Evolutionary conservation across 2,113 vertebrate species (phyloP).

Genomic region (Talpa occidentalis): DNA sequence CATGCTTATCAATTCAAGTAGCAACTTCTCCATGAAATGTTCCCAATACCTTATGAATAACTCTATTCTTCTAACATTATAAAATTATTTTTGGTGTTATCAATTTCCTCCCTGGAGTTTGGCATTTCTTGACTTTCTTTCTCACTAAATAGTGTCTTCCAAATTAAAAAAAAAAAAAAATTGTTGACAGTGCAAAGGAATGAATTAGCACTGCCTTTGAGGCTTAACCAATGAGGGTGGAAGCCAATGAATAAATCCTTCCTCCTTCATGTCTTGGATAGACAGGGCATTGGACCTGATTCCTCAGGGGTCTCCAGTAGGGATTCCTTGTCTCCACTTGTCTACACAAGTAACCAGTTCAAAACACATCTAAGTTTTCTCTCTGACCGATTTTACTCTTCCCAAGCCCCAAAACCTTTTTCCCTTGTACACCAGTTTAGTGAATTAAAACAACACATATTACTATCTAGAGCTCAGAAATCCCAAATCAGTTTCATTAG

Average conservation of each 20-base stretch:
- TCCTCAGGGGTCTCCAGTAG: not conserved
- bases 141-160: not conserved
- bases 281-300: not conserved
- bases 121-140: not conserved
- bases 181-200: not conserved
- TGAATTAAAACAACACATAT: not conserved
- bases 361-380: not conserved
- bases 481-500: not conserved
- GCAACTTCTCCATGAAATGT: not conserved
- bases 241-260: not conserved
- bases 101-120: not conserved
- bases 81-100: not conserved
- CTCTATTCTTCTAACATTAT: not conserved
- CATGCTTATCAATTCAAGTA: not conserved
- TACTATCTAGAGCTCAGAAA: not conserved
- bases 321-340: too few species aligned
- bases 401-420: not conserved
- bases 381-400: not conserved
- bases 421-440: not conserved
- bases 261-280: not conserved
- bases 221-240: not conserved
- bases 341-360: not conserved
- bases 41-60: not conserved
- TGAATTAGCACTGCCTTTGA: not conserved
- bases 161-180: not conserved